Evolutionary conservation across 2,113 vertebrate genomes (phyloP), one percentile per base, ranked within the genome.

Genomic region (Dipodomys merriami): DNA sequence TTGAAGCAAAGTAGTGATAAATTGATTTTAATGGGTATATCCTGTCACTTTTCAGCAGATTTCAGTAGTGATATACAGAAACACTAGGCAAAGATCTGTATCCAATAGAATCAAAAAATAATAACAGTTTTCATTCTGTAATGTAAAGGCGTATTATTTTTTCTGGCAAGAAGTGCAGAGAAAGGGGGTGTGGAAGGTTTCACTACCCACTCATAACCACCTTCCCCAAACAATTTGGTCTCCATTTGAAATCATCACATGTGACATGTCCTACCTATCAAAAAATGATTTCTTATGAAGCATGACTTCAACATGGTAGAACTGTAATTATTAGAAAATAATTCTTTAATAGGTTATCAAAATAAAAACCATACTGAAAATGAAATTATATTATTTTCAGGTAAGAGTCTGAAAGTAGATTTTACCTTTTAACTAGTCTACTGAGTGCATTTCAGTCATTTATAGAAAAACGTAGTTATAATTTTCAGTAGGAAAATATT

Each of bases 11-110:
- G n/a, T 79, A 64, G 44, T 49, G 35, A 84, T 82, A 81, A 83
- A 71, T 91, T 74, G 16, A 44, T 53, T 91, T 68, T 89, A 84
- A 87, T 78, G 53, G 30, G 49, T 29, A 87, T 29, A 82, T 92
- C 82, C 81, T 87, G 81, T 64, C 81, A 91, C 73, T 91, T 87
- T 87, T 94, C 73, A 79, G 73, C 49, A 91, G 22, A 83, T 87
- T 96, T 96, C 80, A 72, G 35, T 19, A 67, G 74, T 84, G 80
- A 96, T 23, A n/a, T 8, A 76, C 9, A 30, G 86, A 71, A 64
- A 65, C 11, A 67, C 23, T 13, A 33, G 11, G 27, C 12, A 76
- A 57, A 82, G 20, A 22, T 35, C n/a, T 23, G 5, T 2, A 89
- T 39, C 49, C 79, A 85, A 30, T 8, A 91, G 49, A 83, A 93